Conservation (phyloP, 2,888 invertebrate genomes). For the Sipha maydis region DNA sequence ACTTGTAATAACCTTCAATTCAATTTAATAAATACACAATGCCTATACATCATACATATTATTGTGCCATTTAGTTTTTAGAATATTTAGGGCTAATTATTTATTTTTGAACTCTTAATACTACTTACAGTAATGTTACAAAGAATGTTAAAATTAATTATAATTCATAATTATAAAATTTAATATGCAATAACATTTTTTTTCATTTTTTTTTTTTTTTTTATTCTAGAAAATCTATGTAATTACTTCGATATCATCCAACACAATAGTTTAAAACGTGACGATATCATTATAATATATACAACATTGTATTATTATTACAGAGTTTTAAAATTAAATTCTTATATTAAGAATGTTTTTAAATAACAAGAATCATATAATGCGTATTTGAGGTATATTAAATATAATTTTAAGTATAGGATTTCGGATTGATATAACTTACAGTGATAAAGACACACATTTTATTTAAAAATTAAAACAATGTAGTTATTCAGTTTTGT, state of each 20-base stretch:
- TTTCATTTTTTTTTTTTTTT: not conserved
- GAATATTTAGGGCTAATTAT: not conserved
- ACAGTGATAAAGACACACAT: not conserved
- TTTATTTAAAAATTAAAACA: not conserved
- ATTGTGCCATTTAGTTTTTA: too few species aligned
- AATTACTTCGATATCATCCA: not conserved
- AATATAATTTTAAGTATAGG: not conserved
- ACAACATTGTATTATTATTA: not conserved
- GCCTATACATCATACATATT: too few species aligned
- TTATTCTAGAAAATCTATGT: not conserved
- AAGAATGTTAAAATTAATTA: not conserved
- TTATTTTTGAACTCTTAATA: not conserved
- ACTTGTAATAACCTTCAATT: not conserved
- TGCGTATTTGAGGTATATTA: constrained; percentile 12
- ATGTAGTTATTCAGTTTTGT: not conserved
- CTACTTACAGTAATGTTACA: not conserved
- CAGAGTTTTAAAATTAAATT: not conserved
- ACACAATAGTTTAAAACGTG: not conserved
- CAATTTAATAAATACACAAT: not conserved
- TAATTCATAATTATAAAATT: not conserved
- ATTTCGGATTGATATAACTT: constrained; percentile 12
- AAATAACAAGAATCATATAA: constrained; percentile 5
- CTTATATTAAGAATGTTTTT: not conserved
- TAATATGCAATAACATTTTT: not conserved
- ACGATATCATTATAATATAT: not conserved